phyloP scores from a whole-genome alignment of 1,140 invertebrate genomes.

The Probaryconus sp. region DNA sequence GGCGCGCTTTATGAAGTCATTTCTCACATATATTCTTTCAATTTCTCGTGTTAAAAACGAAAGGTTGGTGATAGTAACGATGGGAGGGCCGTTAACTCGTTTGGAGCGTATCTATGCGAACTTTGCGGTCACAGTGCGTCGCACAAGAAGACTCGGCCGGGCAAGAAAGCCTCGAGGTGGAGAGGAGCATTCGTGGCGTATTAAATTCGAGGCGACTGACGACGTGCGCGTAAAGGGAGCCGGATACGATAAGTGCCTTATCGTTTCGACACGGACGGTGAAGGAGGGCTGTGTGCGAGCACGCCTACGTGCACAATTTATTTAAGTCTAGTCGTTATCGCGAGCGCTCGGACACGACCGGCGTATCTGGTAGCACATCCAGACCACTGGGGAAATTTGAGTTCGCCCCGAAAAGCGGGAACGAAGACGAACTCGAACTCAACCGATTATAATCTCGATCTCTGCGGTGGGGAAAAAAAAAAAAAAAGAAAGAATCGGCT shows the following conservation, averaged over 20 bases:
- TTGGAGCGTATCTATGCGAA: slow-evolving; percentile 27
- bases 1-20: no score
- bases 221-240: slow-evolving; percentile 68
- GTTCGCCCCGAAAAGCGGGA: background rate
- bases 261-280: slow-evolving; percentile 63
- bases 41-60: no score
- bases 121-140: slow-evolving; percentile 40
- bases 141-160: slow-evolving; percentile 42
- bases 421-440: slow-evolving; percentile 6
- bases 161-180: slow-evolving; percentile 41
- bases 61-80: no score
- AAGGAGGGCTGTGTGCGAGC: slow-evolving; percentile 24
- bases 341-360: slow-evolving; percentile 36
- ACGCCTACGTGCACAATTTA: slow-evolving; percentile 35
- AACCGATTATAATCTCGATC: slow-evolving; percentile 20
- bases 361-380: slow-evolving; percentile 37
- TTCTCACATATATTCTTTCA: no score
- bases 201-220: slow-evolving; percentile 64
- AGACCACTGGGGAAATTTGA: slow-evolving; percentile 53
- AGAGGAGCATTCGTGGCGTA: slow-evolving; percentile 55
- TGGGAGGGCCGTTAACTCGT: no score
- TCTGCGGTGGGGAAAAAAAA: no score
- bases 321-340: slow-evolving; percentile 53
- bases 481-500: no score
- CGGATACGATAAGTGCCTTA: slow-evolving; percentile 75